Evolutionary conservation across 2,113 vertebrate genomes (phyloP), one percentile per base, ranked within the genome.

Genomic region (Pterophyllum scalare): DNA sequence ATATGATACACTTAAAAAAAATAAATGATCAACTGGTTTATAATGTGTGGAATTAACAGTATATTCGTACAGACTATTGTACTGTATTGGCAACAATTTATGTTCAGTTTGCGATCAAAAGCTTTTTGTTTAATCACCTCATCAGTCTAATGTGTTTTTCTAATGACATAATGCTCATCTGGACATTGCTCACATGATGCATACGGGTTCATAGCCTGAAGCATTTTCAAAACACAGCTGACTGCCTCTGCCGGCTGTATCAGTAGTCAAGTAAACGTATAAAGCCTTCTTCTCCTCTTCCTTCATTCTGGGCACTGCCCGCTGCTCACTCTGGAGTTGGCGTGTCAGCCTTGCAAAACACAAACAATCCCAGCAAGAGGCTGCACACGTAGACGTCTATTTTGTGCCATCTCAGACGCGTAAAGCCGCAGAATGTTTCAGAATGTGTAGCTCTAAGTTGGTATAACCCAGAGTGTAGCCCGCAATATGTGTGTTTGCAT

Each of bases 401-500:
- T 90, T 88, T 26, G 65, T 57, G 75, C 38, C 35, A 82, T 43
- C 81, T 81, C 84, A 85, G 86, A 79, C 86, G 35, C 13, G 67
- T 70, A 75, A 79, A 91, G 60, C 85, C 82, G 77, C 87, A 81
- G 64, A 88, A 84, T 74, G 80, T 89, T 79, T 81, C 60, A 65
- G 81, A 80, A 58, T 79, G 26, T 79, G 31, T 1, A 70, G 79
- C 79, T 33, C 79, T 65, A 72, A 70, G 87, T 92, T 93, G 89
- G 92, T 85, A 43, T 40, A 91, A 85, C 87, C 88, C 82, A 17
- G 83, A 83, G 65, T 3, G 52, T 54, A 85, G 81, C 88, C 85
- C 82, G 46, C 60, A 76, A 49, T 79, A 22, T 92, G 93, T 93
- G 90, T 93, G 90, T 93, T 82, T 14, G 80, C 87, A 82, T 79